A percentile compares a stretch with the other conserved stretches of the same genome.
Evolutionary conservation across 2,113 vertebrate genomes (phyloP).

Genomic region (Python bivittatus): DNA sequence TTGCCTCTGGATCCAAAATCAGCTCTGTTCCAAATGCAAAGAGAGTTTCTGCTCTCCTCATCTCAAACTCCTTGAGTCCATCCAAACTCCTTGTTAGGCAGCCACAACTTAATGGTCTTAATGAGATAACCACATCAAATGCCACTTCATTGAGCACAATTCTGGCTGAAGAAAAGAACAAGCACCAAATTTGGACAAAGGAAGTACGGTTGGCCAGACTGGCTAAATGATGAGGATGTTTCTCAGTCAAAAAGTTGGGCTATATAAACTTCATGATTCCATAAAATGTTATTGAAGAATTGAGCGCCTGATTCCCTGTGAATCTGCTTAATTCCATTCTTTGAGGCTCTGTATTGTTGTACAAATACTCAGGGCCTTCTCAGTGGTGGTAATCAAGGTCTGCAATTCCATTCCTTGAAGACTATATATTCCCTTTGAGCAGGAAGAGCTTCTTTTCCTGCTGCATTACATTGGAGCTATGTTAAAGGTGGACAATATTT

Average conservation of each 20-base stretch:
- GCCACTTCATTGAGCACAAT: neutral
- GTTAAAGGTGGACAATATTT: neutral
- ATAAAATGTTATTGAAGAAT: neutral
- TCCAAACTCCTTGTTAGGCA: constrained; percentile 13
- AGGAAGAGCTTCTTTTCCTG: neutral
- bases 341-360: neutral
- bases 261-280: constrained; percentile 6
- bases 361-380: neutral
- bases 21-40: constrained; percentile 3
- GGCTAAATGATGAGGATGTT: neutral
- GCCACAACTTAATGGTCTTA: constrained; percentile 28
- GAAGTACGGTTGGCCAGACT: neutral
- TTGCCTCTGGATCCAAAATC: neutral
- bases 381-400: neutral
- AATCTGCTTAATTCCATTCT: neutral
- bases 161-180: constrained; percentile 28
- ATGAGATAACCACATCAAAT: constrained; percentile 48
- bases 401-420: neutral
- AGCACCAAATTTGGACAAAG: constrained; percentile 31
- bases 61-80: neutral
- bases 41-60: accelerated
- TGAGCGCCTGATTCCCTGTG: neutral
- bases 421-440: neutral
- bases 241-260: neutral
- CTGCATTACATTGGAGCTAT: neutral